phyloP scores from a whole-genome alignment of 2,888 invertebrate species.

The Xestoiulus laeticollis region DNA sequence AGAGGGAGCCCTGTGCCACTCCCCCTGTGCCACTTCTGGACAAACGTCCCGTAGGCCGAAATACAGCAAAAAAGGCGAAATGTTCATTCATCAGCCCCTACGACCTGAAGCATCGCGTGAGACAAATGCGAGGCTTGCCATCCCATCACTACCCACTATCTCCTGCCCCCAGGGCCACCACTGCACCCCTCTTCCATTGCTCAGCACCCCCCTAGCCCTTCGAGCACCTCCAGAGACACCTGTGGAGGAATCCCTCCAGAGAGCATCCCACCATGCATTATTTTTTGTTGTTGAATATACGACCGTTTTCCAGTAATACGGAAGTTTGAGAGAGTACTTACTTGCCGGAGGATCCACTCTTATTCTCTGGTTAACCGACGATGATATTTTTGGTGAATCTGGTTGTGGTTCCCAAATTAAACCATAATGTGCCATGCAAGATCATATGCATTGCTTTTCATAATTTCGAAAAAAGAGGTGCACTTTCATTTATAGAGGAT shows the following conservation, averaged over 20 bases:
- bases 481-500: no score
- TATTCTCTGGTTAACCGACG: not conserved
- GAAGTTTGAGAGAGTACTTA: not conserved
- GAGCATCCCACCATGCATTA: not conserved
- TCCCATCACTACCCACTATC: not conserved
- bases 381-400: not conserved
- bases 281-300: not conserved
- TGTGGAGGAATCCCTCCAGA: not conserved
- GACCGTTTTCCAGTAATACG: not conserved
- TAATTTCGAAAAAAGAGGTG: no score
- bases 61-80: not conserved
- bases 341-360: not conserved
- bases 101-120: constrained; percentile 48
- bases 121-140: not conserved
- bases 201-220: not conserved
- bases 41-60: constrained; percentile 40
- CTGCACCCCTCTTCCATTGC: constrained; percentile 4
- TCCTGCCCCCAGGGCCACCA: not conserved
- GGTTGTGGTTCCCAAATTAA: not conserved
- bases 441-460: no score
- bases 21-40: constrained; percentile 34
- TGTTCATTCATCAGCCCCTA: constrained; percentile 48
- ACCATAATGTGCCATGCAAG: no score
- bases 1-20: constrained; percentile 42
- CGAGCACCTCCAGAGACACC: not conserved